Base-by-base conservation (phyloP, 2,888 invertebrate genomes). In the Agrotis clavis region DNA sequence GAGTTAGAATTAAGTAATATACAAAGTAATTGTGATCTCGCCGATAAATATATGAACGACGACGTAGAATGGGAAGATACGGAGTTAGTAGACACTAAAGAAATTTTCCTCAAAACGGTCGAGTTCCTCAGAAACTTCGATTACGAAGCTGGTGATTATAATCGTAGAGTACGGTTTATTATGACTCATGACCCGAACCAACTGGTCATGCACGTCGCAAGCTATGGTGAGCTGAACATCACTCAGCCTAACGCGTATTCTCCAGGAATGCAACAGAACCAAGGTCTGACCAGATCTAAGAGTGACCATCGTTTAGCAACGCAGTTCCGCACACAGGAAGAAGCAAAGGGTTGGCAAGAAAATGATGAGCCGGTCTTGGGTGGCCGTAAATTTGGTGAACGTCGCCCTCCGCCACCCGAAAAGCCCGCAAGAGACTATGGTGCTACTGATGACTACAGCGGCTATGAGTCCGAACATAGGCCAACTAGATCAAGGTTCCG, bases 1-100 rank as follows among this genome's bases (percentile, higher is more conserved):
- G 99, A 99, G 92, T 97, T 98, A 92, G 99, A 99, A 96, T 98
- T 99, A 91, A 97, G 98, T 85, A 99, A 99, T 95, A 99, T 99
- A 89, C 97, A 98, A 90, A 99, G 99, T 92, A 99, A 99, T 94
- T 99, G 99, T 96, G 99, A 99, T 93, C 97, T 99, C 90, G 99
- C 99, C 64, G 99, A 99, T 94, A 99, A 99, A 93, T 98, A 99
- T 91, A 98, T 99, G 97, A 98, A 98, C 90, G 98, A 98, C 86
- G 98, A 98, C 80, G 98, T 98, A 54, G 98, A 98, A 88, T 99
- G 99, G 98, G 99, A 99, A 87, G 98, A 99, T 88, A 98, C 98
- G 81, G 99, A 99, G 92, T 96, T 99, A 82, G 98, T 99, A 97
- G 99, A 99, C 90, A 98, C 99, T 72, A 99, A 99, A 95, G 99